Evolutionary conservation across 1,140 invertebrate genomes (phyloP).

Genomic region (Hyles euphorbiae): DNA sequence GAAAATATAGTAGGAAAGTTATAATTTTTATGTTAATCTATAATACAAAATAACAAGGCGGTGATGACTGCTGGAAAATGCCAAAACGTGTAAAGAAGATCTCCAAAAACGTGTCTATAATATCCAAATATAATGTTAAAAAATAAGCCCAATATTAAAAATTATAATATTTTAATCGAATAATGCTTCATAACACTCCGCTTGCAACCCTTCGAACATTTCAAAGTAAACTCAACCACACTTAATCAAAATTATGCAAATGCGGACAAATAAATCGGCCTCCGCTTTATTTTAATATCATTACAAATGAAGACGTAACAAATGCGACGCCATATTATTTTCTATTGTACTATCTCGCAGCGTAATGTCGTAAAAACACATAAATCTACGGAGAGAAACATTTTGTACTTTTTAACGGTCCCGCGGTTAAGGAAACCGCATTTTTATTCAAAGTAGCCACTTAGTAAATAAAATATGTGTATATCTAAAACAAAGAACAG

Average conservation of each 20-base stretch:
- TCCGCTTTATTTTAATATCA: too few species aligned
- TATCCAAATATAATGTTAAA: too few species aligned
- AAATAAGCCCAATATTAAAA: too few species aligned
- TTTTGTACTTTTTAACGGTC: slow-evolving; percentile 63
- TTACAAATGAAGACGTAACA: not conserved
- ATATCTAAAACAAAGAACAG: slow-evolving; percentile 57
- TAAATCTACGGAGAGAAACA: slow-evolving; percentile 26
- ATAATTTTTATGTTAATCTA: too few species aligned
- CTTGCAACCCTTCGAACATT: not conserved
- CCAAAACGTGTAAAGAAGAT: too few species aligned
- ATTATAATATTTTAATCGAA: too few species aligned
- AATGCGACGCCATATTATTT: slow-evolving; percentile 1
- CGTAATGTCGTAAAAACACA: slow-evolving; percentile 21
- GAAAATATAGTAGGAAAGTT: too few species aligned
- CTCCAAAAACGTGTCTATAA: too few species aligned
- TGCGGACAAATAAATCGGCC: too few species aligned
- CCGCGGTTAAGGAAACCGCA: slow-evolving; percentile 42
- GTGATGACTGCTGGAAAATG: too few species aligned
- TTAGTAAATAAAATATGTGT: slow-evolving; percentile 70
- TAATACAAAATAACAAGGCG: too few species aligned
- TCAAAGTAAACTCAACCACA: not conserved
- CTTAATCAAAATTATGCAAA: slow-evolving; percentile 12
- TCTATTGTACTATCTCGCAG: slow-evolving; percentile 24
- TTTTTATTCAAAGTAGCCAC: slow-evolving; percentile 70
- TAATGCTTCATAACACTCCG: not conserved